Evolutionary conservation across 1,140 invertebrate species (phyloP), one percentile per base, ranked within the genome.

Genomic region (Sitobion miscanthi): DNA sequence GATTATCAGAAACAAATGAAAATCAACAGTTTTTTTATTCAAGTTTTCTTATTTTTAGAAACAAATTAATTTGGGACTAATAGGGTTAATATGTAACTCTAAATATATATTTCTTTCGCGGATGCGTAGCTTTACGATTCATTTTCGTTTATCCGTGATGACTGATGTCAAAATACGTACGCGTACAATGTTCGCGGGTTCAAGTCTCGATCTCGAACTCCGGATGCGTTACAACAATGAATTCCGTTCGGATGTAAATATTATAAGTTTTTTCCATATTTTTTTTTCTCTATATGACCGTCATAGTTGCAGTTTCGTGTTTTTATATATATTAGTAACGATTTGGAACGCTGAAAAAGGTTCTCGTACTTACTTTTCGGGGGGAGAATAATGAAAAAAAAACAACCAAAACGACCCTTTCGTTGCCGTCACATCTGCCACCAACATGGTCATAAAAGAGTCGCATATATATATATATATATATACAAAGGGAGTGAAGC

Each of bases 381-480:
- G 11, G 30, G 35, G 52, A n/a, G 35, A 62, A 17, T 17, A 49
- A 54, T 54, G 52, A 54, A 90, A 89, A 89, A n/a, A 57, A 69
- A 69, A 69, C 14, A 69, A 69, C 20, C 54, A 38, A 42, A 57
- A 90, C 35, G 54, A 54, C 35, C 35, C 35, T 35, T 35, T 42
- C 38, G 62, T 62, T 62, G 54, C 91, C 45, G 91, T 47, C 47
- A 47, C 91, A 92, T 92, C 77, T 92, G 91, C 49, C 47, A 92
- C 91, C 91, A 54, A 85, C 91, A 92, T 92, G 91, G 90, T 49
- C 77, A 83, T 25, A 35, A 35, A 35, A 35, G 77, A 83, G 47
- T 52, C 17, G 38, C n/a, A 11, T 42, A 23, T 21, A 30, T 23
- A 25, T 57, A 23, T 21, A 30, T 23, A 25, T 57, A 9, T 25